Evolutionary conservation across 2,888 invertebrate genomes (phyloP).

Genomic region (Amblyjoppa fuscipennis): DNA sequence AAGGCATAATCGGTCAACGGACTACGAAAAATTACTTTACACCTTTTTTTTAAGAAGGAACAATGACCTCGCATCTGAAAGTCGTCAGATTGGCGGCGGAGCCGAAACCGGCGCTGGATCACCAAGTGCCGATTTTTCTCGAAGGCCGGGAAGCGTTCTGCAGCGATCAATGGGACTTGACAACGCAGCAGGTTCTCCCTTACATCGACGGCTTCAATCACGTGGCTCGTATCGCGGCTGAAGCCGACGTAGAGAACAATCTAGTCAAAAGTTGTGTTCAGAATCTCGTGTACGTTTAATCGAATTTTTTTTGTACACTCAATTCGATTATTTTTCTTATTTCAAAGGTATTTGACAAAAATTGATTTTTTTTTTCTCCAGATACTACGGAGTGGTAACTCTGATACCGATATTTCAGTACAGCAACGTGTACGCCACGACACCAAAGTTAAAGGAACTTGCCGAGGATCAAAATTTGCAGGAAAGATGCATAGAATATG

Average conservation of each 20-base stretch:
- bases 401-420: slow-evolving; percentile 94
- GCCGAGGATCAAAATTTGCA: slow-evolving; percentile 89
- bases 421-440: slow-evolving; percentile 94
- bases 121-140: slow-evolving; percentile 95
- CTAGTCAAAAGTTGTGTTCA: slow-evolving; percentile 97
- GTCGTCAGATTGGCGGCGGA: slow-evolving; percentile 93
- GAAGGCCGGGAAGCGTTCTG: slow-evolving; percentile 89
- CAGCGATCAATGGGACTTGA: slow-evolving; percentile 95
- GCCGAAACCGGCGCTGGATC: slow-evolving; percentile 93
- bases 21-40: slow-evolving; percentile 30
- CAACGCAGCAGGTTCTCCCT: slow-evolving; percentile 96
- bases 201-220: slow-evolving; percentile 97
- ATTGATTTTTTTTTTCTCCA: slow-evolving; percentile 75
- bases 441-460: slow-evolving; percentile 90
- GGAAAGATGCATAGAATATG: slow-evolving; percentile 90
- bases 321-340: neutral
- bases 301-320: neutral
- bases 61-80: slow-evolving; percentile 95
- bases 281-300: slow-evolving; percentile 91
- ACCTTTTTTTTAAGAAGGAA: slow-evolving; percentile 89
- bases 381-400: slow-evolving; percentile 90
- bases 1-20: too few species aligned
- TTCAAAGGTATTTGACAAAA: neutral
- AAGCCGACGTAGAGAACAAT: slow-evolving; percentile 97
- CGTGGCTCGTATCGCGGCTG: slow-evolving; percentile 94